Percentiles rank a stretch among this genome's conserved stretches.
Evolutionary conservation across 64 coral and sea anemone genomes (phyloP).

Genomic region (Trachythela sp.): DNA sequence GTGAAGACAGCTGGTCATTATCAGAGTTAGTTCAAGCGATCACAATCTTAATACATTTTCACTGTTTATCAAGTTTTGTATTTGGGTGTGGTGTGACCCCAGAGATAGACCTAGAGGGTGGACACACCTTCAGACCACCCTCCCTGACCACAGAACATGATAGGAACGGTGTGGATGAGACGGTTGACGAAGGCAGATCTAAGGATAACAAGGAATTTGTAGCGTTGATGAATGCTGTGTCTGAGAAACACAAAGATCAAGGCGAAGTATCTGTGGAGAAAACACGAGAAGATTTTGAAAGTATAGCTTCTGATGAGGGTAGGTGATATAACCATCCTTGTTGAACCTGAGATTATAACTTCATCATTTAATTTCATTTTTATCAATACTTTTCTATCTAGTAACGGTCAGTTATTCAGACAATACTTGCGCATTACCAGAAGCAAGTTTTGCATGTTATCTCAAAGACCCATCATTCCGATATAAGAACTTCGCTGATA

Average conservation of each 20-base stretch:
- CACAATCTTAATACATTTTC: slow-evolving; percentile 73
- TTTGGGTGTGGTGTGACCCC: slow-evolving; percentile 81
- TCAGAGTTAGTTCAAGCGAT: slow-evolving; percentile 94
- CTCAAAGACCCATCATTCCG: slow-evolving; percentile 64
- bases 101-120: slow-evolving; percentile 85
- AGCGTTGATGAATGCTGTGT: slow-evolving; percentile 4
- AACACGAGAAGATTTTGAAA: not conserved
- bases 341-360: not conserved
- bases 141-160: slow-evolving; percentile 19
- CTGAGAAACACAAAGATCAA: not conserved
- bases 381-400: not conserved
- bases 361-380: not conserved
- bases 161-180: not conserved
- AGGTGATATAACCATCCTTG: no score
- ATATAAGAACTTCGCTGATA: slow-evolving; percentile 72
- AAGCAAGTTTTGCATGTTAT: slow-evolving; percentile 53
- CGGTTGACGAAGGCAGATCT: not conserved
- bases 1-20: slow-evolving; percentile 92
- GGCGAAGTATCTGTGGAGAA: not conserved
- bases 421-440: not conserved
- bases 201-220: not conserved
- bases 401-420: not conserved
- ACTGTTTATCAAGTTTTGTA: slow-evolving; percentile 74
- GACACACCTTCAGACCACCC: slow-evolving; percentile 62
- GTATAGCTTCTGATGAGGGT: slow-evolving; percentile 6